Evolutionary conservation across 92 coral and sea anemone species (phyloP).

Genomic region (Pocillopora meandrina): DNA sequence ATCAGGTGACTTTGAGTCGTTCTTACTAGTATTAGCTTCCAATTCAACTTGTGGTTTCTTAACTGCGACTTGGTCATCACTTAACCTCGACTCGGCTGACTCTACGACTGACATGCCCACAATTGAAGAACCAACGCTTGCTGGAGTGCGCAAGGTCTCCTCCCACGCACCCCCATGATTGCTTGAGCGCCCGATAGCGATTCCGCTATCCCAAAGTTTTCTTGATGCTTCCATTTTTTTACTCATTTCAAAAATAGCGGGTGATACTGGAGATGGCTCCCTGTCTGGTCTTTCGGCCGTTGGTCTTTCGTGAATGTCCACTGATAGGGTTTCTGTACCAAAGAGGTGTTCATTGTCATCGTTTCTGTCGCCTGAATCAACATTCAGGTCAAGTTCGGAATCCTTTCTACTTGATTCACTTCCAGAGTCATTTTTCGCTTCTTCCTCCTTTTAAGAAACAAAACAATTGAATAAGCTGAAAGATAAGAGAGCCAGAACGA

Average conservation of each 20-base stretch:
- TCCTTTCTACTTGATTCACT: slow-evolving; percentile 63
- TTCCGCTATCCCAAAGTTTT: slow-evolving; percentile 76
- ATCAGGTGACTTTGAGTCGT: slow-evolving; percentile 73
- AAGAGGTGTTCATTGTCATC: slow-evolving; percentile 71
- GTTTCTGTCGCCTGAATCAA: slow-evolving; percentile 57
- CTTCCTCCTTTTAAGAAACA: slow-evolving; percentile 36
- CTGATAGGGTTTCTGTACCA: slow-evolving; percentile 63
- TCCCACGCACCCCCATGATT: slow-evolving; percentile 55
- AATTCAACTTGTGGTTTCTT: slow-evolving; percentile 63
- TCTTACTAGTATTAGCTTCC: slow-evolving; percentile 63
- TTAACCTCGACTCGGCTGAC: slow-evolving; percentile 43
- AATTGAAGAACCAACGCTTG: slow-evolving; percentile 59
- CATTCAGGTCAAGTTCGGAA: slow-evolving; percentile 71
- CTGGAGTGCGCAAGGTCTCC: slow-evolving; percentile 45
- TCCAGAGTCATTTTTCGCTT: slow-evolving; percentile 45
- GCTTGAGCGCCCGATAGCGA: slow-evolving; percentile 39
- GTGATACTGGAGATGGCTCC: slow-evolving; percentile 83
- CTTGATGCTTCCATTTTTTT: slow-evolving; percentile 87
- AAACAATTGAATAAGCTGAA: not conserved
- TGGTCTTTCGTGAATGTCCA: slow-evolving; percentile 66
- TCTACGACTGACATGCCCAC: slow-evolving; percentile 55
- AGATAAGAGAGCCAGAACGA: too few relatives aligned
- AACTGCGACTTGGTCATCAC: slow-evolving; percentile 50
- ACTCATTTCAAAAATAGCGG: slow-evolving; percentile 65
- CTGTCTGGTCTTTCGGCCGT: slow-evolving; percentile 70